Evolutionary conservation across 2,113 vertebrate genomes (phyloP).

Genomic region (Lophochroa leadbeateri): DNA sequence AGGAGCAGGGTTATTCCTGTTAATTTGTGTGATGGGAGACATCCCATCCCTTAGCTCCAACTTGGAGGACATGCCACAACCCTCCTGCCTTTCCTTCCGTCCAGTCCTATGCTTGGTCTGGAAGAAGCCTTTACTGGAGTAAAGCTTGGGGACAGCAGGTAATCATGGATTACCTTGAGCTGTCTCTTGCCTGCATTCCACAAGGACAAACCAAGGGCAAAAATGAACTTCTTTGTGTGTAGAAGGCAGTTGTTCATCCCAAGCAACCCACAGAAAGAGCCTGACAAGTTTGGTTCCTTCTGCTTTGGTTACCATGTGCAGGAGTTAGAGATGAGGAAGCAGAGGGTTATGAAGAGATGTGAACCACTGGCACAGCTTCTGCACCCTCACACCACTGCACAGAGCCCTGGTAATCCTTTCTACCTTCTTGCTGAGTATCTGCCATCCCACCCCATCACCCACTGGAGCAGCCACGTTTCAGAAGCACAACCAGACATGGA

Average conservation of each 20-base stretch:
- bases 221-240: neutral
- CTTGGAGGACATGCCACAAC: neutral
- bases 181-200: neutral
- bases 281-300: neutral
- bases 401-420: neutral
- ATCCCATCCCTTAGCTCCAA: neutral
- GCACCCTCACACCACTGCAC: neutral
- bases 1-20: neutral
- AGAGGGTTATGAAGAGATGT: neutral
- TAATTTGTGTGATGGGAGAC: neutral
- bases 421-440: neutral
- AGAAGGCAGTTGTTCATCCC: neutral
- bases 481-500: neutral
- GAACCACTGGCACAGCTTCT: neutral
- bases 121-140: neutral
- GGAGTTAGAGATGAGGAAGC: neutral
- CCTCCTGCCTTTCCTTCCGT: neutral
- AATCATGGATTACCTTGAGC: neutral
- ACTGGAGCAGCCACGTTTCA: rapidly evolving
- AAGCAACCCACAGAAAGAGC: neutral
- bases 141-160: neutral
- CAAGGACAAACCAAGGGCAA: neutral
- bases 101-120: neutral
- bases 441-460: neutral
- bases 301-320: neutral